These are phyloP conservation scores for Bombus cullumanus DNA, from an alignment of 1,140 invertebrate species.

Conservation along the genomic window DNA sequence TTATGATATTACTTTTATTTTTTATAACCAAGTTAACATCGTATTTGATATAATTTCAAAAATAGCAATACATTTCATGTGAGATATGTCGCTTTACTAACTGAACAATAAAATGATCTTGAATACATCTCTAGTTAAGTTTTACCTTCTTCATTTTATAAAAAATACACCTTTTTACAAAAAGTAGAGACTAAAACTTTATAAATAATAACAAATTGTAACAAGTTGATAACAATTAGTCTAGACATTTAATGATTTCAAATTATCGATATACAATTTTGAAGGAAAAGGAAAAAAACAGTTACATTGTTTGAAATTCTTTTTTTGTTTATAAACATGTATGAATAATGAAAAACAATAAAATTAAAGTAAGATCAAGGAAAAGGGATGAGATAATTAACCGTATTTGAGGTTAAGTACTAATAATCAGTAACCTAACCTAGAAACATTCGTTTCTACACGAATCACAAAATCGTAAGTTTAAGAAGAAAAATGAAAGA, in stretches of 20 bases:
- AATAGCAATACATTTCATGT: not conserved
- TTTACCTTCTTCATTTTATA: not conserved
- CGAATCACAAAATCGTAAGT: not conserved
- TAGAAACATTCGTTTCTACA: slow-evolving; percentile 16
- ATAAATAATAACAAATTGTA: not conserved
- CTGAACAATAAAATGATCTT: not conserved
- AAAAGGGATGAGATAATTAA: slow-evolving; percentile 15
- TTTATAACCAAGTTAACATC: not conserved
- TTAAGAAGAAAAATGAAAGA: not conserved
- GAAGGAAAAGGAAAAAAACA: not conserved
- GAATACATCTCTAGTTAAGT: not conserved
- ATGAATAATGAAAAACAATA: not conserved
- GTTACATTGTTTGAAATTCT: not conserved
- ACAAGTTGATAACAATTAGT: not conserved
- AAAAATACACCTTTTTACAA: not conserved
- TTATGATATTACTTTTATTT: not conserved
- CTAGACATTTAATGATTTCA: not conserved
- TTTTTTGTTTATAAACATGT: not conserved
- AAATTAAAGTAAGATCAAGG: not conserved
- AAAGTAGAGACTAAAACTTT: not conserved
- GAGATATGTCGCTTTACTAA: not conserved
- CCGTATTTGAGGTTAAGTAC: slow-evolving; percentile 49
- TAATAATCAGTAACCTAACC: slow-evolving; percentile 54
- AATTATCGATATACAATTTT: not conserved
- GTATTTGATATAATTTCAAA: not conserved